A percentile compares a stretch with the other conserved stretches of the same genome.
phyloP scores from a whole-genome alignment of 2,888 invertebrate species.

The Notodonta dromedarius region DNA sequence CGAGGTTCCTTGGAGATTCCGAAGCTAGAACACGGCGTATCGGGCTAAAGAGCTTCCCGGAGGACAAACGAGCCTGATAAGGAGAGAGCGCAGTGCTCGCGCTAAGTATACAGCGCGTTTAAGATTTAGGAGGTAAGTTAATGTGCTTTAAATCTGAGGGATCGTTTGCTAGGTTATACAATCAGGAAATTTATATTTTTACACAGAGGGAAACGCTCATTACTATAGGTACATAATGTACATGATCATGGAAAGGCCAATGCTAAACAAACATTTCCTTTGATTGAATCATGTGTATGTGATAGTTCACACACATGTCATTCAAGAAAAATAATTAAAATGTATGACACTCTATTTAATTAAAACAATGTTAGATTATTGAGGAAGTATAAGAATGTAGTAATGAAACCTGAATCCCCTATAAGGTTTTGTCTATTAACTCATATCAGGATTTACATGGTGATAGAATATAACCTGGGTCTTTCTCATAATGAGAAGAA shows the following conservation, averaged over 20 bases:
- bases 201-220: neutral
- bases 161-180: slow-evolving; percentile 13
- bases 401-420: too few species aligned
- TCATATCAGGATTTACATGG: too few species aligned
- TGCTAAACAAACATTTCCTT: neutral
- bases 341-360: too few species aligned
- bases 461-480: too few species aligned
- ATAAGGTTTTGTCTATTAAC: too few species aligned
- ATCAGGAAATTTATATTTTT: neutral
- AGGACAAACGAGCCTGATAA: slow-evolving; percentile 77
- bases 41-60: slow-evolving; percentile 68
- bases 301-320: neutral
- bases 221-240: neutral
- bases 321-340: too few species aligned
- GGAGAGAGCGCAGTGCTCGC: slow-evolving; percentile 50
- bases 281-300: neutral
- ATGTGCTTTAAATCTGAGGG: slow-evolving; percentile 22
- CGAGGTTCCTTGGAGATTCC: slow-evolving; percentile 40
- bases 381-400: too few species aligned
- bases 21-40: slow-evolving; percentile 51
- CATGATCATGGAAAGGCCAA: neutral
- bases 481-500: too few species aligned
- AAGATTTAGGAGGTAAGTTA: slow-evolving; percentile 23
- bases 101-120: slow-evolving; percentile 22
- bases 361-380: too few species aligned